Percentiles rank a stretch among this genome's conserved stretches.
Conservation (phyloP, 2,113 vertebrate genomes). For the Motacilla tschutschensis region DNA sequence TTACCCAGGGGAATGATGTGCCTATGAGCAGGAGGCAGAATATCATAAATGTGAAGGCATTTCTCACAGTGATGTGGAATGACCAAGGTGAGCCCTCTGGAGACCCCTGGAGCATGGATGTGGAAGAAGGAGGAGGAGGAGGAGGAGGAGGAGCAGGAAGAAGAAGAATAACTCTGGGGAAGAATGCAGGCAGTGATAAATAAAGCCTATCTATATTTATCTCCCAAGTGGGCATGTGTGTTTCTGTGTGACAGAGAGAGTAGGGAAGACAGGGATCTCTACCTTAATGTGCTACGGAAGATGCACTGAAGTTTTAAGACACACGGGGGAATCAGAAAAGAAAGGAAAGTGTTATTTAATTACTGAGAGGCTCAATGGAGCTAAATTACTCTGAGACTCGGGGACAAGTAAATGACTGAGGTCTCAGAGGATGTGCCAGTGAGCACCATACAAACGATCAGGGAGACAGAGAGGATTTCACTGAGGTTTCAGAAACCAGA, state of each 20-base stretch:
- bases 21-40: neutral
- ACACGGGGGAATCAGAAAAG: neutral
- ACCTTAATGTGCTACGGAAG: neutral
- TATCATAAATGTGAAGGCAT: neutral
- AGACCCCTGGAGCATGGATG: accelerated
- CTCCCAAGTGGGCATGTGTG: neutral
- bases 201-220: neutral
- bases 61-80: neutral
- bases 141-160: neutral
- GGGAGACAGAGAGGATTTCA: neutral
- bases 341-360: constrained; percentile 10
- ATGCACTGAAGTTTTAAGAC: neutral
- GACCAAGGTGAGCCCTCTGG: accelerated
- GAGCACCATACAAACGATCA: neutral
- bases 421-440: neutral
- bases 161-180: accelerated
- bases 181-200: neutral
- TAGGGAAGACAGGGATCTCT: neutral
- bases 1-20: neutral
- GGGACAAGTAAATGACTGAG: neutral
- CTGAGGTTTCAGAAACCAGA: neutral
- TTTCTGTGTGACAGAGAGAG: neutral
- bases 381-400: neutral
- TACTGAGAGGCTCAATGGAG: neutral
- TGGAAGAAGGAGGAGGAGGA: too few species aligned